These are phyloP conservation scores for Mionectes olivaceus DNA, from an alignment of 2,797 vertebrate species.

Conservation along the genomic window DNA sequence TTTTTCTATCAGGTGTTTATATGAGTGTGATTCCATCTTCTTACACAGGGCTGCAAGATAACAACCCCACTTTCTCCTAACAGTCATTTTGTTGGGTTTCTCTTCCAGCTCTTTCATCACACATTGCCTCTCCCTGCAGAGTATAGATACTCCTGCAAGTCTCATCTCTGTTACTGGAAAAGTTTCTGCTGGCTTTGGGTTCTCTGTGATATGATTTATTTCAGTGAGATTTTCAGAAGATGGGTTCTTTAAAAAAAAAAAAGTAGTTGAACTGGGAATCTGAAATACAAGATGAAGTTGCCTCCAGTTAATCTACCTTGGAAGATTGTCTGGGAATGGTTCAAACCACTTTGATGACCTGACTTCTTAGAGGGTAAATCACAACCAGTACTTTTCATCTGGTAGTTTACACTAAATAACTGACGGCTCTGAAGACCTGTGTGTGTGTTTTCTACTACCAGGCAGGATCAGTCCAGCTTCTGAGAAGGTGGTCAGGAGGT, in stretches of 20 bases:
- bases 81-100: background rate
- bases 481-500: background rate
- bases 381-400: background rate
- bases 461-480: background rate
- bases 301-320: background rate
- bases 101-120: background rate
- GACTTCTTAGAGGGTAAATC: background rate
- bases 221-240: background rate
- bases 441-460: background rate
- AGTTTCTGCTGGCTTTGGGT: background rate
- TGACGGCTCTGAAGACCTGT: rapidly evolving
- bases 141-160: background rate
- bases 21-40: background rate
- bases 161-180: background rate
- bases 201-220: background rate
- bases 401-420: background rate
- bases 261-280: background rate
- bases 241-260: background rate
- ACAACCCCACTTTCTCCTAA: background rate
- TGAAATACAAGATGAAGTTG: background rate
- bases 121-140: background rate
- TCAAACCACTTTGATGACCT: background rate
- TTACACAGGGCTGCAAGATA: background rate
- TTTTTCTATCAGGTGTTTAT: background rate
- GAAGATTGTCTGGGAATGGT: background rate